A percentile compares a stretch with the other conserved stretches of the same genome.
Evolutionary conservation across 64 coral and sea anemone genomes (phyloP).

Genomic region (Porites lutea): DNA sequence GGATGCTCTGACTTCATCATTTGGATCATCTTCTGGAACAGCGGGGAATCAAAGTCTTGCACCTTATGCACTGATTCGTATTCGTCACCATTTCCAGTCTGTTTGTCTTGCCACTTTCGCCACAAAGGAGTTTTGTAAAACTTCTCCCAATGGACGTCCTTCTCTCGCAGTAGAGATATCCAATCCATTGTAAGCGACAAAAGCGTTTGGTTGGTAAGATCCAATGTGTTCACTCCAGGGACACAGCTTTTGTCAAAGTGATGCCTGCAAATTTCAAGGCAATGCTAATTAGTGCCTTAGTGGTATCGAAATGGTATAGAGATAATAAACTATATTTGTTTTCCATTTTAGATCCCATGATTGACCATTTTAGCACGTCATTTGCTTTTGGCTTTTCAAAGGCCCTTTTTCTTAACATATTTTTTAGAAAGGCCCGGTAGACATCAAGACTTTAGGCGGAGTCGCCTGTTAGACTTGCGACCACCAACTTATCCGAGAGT

Average conservation of each 20-base stretch:
- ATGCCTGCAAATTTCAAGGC: not conserved
- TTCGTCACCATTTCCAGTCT: not conserved
- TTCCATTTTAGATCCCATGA: too few relatives aligned
- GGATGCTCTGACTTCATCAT: not conserved
- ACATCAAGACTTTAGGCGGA: too few relatives aligned
- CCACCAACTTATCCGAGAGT: too few relatives aligned
- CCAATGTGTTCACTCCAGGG: slow-evolving; percentile 1
- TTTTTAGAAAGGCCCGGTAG: too few relatives aligned
- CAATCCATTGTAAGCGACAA: slow-evolving; percentile 20
- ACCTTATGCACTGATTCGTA: slow-evolving; percentile 1
- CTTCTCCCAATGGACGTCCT: not conserved
- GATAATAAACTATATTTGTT: not conserved
- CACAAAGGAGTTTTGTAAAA: not conserved
- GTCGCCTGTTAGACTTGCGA: too few relatives aligned
- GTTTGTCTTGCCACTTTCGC: slow-evolving; percentile 8
- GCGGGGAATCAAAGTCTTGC: not conserved
- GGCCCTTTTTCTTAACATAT: too few relatives aligned
- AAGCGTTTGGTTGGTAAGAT: not conserved
- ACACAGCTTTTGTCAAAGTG: slow-evolving; percentile 35
- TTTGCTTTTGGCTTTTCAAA: too few relatives aligned
- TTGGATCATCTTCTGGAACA: not conserved
- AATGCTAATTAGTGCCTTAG: too few relatives aligned
- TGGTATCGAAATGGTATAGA: not conserved
- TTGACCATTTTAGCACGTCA: too few relatives aligned
- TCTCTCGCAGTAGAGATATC: not conserved